phyloP scores from a whole-genome alignment of 2,888 invertebrate species.

The Metalampra italica region DNA sequence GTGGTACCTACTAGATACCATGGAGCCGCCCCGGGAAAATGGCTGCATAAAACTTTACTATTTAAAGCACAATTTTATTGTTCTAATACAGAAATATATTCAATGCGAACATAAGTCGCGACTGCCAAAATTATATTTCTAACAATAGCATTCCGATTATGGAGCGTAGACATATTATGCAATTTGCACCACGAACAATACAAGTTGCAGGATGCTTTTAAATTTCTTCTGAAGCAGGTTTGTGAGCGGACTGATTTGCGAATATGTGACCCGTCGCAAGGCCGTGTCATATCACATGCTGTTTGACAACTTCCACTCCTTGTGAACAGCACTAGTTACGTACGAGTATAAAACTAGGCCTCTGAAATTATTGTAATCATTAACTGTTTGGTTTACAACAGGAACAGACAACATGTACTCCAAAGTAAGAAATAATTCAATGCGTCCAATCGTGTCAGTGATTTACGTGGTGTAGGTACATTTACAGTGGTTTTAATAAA shows the following conservation, averaged over 20 bases:
- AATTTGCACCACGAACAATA: no score
- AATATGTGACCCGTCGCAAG: conserved; percentile 19
- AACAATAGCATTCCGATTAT: neutral
- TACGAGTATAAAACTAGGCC: conserved; percentile 39
- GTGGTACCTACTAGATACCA: no score
- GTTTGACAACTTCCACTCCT: conserved; percentile 38
- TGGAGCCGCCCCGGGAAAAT: no score
- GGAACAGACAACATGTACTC: conserved; percentile 40
- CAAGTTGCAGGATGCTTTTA: neutral
- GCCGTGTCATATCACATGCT: conserved; percentile 17
- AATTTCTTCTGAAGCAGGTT: neutral
- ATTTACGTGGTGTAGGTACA: no score
- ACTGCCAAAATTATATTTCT: no score
- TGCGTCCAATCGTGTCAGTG: neutral
- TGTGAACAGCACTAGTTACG: conserved; percentile 22
- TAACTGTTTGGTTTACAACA: conserved; percentile 24
- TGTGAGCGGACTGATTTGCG: conserved; percentile 1
- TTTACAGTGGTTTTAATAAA: neutral
- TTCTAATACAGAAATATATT: neutral
- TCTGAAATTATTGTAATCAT: conserved; percentile 30
- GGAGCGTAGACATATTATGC: neutral
- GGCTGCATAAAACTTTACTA: no score
- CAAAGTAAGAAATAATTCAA: conserved; percentile 28
- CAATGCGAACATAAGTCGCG: no score
- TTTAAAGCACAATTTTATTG: no score